phyloP scores from a whole-genome alignment of 2,888 invertebrate genomes.

The Chaetogeoica ovagalla region DNA sequence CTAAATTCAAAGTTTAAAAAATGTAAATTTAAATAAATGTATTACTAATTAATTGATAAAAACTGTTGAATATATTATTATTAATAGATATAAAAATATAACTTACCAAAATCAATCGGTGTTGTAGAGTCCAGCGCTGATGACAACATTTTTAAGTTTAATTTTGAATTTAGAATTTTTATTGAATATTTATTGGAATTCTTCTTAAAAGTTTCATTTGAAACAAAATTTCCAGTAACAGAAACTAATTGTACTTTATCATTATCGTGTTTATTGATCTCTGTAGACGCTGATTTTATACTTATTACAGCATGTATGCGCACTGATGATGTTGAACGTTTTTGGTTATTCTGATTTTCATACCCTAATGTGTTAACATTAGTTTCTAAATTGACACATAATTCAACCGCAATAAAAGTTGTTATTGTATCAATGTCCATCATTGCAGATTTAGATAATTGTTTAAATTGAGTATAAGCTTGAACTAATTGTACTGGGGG shows the following conservation, averaged over 20 bases:
- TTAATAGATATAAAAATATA: too few relatives aligned
- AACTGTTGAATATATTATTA: too few relatives aligned
- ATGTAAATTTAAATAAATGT: too few relatives aligned
- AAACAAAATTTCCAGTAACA: not conserved
- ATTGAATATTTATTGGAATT: too few relatives aligned
- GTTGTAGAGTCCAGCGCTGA: too few relatives aligned
- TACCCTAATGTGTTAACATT: not conserved
- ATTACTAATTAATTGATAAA: too few relatives aligned
- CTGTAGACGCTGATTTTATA: not conserved
- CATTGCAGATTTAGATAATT: conserved; percentile 11
- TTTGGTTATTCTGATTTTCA: conserved; percentile 9
- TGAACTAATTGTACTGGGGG: not conserved
- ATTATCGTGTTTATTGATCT: not conserved
- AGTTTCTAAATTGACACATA: conserved; percentile 9
- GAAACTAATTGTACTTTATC: not conserved
- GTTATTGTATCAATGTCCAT: not conserved
- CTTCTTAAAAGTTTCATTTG: not conserved
- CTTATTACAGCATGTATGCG: conserved; percentile 14
- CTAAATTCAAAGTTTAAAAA: too few relatives aligned
- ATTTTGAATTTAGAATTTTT: too few relatives aligned
- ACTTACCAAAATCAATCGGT: too few relatives aligned
- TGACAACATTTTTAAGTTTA: too few relatives aligned
- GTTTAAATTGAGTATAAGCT: conserved; percentile 33
- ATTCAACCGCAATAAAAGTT: conserved; percentile 5
- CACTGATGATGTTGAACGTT: not conserved